Conservation (phyloP, 2,797 vertebrate species). For the Tarsius wallacei region DNA sequence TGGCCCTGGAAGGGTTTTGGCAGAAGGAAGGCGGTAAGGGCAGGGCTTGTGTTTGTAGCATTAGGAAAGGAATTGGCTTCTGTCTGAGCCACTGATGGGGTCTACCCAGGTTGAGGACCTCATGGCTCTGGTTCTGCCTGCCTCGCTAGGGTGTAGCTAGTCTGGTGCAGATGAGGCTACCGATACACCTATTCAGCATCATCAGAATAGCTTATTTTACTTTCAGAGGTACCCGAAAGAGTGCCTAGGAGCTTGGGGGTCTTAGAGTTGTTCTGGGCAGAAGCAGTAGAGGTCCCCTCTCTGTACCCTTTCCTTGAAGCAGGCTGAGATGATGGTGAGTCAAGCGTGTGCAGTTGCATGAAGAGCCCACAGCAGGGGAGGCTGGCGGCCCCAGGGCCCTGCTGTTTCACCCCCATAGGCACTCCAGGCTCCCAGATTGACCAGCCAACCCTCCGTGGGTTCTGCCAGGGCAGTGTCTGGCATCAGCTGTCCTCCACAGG, state of each 20-base stretch:
- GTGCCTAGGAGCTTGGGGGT: neutral
- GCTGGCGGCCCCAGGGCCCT: conserved; percentile 82
- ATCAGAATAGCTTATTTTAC: neutral
- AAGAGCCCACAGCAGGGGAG: conserved; percentile 60
- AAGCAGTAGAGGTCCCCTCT: neutral
- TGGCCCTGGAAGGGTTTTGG: conserved; percentile 55
- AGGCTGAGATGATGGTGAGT: conserved; percentile 76
- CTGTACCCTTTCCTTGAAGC: conserved; percentile 53
- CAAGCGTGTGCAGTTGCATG: conserved; percentile 60
- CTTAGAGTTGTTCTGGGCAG: conserved; percentile 26
- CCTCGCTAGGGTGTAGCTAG: conserved; percentile 42
- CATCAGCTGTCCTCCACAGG: conserved; percentile 83
- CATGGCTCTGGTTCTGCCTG: conserved; percentile 70
- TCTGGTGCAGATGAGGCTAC: conserved; percentile 28
- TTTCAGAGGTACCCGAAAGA: conserved; percentile 7
- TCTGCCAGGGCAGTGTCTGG: conserved; percentile 92
- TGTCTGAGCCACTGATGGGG: conserved; percentile 6
- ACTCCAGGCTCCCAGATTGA: conserved; percentile 91
- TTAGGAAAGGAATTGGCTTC: neutral
- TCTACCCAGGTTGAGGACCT: conserved; percentile 53
- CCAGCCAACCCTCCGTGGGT: conserved; percentile 90
- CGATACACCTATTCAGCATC: neutral
- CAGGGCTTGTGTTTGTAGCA: conserved; percentile 26
- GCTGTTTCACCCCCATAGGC: conserved; percentile 89
- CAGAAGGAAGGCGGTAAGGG: conserved; percentile 34